Percentiles rank a stretch among this genome's conserved stretches.
phyloP scores from a whole-genome alignment of 2,888 invertebrate genomes.

The Leucophora obtusa region DNA sequence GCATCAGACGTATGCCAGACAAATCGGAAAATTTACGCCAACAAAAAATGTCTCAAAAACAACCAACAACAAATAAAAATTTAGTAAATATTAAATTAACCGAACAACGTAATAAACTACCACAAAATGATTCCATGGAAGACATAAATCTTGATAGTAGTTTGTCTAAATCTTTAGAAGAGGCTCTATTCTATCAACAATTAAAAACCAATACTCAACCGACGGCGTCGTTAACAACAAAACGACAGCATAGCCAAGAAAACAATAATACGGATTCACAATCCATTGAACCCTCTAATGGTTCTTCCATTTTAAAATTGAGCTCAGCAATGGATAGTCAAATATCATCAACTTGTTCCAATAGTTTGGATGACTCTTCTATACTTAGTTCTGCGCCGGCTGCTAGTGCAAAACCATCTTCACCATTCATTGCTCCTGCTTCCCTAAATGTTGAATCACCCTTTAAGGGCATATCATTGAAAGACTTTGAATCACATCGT shows the following conservation, averaged over 20 bases:
- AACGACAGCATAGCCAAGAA: not conserved
- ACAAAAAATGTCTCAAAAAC: conserved; percentile 65
- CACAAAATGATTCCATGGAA: conserved; percentile 63
- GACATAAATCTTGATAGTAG: conserved; percentile 71
- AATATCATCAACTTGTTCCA: conserved; percentile 60
- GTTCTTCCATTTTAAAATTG: conserved; percentile 72
- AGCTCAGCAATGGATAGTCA: conserved; percentile 46
- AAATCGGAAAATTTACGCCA: conserved; percentile 68
- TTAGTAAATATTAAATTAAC: conserved; percentile 25
- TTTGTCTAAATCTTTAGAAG: conserved; percentile 74
- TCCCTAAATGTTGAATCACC: conserved; percentile 72
- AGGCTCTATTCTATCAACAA: conserved; percentile 74
- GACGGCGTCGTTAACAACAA: not conserved
- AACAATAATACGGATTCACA: conserved; percentile 13
- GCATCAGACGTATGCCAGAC: conserved; percentile 75
- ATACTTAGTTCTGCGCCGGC: conserved; percentile 66
- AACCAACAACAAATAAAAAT: conserved; percentile 40
- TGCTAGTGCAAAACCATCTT: conserved; percentile 32
- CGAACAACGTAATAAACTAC: conserved; percentile 28
- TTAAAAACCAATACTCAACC: conserved; percentile 40
- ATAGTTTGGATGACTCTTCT: conserved; percentile 67
- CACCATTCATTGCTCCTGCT: conserved; percentile 51
- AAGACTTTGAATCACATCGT: conserved; percentile 85
- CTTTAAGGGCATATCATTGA: conserved; percentile 81
- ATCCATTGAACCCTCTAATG: conserved; percentile 33